Evolutionary conservation across 2,888 invertebrate species (phyloP).

Genomic region (Diabrotica balteata): DNA sequence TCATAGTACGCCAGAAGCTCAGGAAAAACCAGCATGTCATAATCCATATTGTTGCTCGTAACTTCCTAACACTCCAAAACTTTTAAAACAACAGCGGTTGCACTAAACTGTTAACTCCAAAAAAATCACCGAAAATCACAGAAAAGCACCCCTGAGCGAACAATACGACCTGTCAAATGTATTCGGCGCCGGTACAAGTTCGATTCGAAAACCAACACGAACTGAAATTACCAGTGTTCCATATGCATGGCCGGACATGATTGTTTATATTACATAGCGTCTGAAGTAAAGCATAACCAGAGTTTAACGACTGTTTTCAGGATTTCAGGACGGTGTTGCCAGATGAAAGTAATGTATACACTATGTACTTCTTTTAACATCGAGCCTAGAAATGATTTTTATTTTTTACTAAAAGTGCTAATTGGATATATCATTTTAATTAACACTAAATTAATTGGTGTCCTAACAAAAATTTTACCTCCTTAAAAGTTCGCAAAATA

Average conservation of each 20-base stretch:
- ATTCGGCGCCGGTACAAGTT: slow-evolving; percentile 18
- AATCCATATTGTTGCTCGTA: slow-evolving; percentile 63
- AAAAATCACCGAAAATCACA: slow-evolving; percentile 26
- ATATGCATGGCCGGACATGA: slow-evolving; percentile 51
- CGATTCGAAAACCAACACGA: slow-evolving; percentile 44
- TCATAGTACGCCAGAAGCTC: slow-evolving; percentile 71
- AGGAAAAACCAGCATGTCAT: slow-evolving; percentile 70
- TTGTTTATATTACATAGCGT: slow-evolving; percentile 58
- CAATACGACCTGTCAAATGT: slow-evolving; percentile 14
- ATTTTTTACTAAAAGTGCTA: too few species aligned
- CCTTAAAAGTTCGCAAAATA: too few species aligned
- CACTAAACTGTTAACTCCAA: neutral
- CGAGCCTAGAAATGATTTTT: too few species aligned
- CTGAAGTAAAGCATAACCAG: slow-evolving; percentile 56
- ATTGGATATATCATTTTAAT: too few species aligned
- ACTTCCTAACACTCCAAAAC: slow-evolving; percentile 19
- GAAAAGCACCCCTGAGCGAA: slow-evolving; percentile 17
- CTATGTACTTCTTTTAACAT: too few species aligned
- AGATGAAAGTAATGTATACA: neutral
- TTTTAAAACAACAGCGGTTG: slow-evolving; percentile 1
- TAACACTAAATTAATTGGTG: too few species aligned
- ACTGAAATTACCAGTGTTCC: slow-evolving; percentile 50
- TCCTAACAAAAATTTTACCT: too few species aligned
- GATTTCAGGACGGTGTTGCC: slow-evolving; percentile 46
- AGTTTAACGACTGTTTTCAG: slow-evolving; percentile 44